A percentile compares a stretch with the other conserved stretches of the same genome.
Evolutionary conservation across 2,797 vertebrate genomes (phyloP).

Genomic region (Clarias fuscus): DNA sequence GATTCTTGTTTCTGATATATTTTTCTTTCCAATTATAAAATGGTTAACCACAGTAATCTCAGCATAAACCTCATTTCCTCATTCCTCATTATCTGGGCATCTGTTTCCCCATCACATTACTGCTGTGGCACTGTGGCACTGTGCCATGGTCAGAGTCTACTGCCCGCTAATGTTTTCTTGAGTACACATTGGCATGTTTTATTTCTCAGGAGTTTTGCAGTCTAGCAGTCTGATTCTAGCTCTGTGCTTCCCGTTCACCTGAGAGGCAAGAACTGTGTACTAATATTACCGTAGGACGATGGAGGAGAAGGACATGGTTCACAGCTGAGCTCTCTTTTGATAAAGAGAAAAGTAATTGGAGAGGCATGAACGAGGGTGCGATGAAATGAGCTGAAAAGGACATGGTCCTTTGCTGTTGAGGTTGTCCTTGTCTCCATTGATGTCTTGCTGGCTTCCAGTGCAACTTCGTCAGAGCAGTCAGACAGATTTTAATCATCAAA

Average conservation of each 20-base stretch:
- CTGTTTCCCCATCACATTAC: constrained; percentile 18
- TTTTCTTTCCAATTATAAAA: neutral
- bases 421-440: constrained; percentile 11
- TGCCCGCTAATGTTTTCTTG: constrained; percentile 8
- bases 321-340: constrained; percentile 69
- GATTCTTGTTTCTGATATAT: neutral
- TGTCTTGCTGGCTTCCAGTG: constrained; percentile 41
- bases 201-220: constrained; percentile 8
- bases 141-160: constrained; percentile 24
- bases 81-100: neutral
- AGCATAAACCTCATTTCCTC: neutral
- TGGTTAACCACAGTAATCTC: neutral
- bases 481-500: neutral
- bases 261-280: neutral
- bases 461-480: constrained; percentile 32
- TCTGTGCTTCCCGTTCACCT: neutral
- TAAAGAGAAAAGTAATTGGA: constrained; percentile 66
- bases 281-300: neutral
- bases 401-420: neutral
- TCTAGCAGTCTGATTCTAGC: constrained; percentile 8
- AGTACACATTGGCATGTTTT: constrained; percentile 3
- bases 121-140: constrained; percentile 19
- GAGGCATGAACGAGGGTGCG: constrained; percentile 58
- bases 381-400: constrained; percentile 28
- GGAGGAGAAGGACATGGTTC: constrained; percentile 47